These are phyloP conservation scores for Bagarius yarrelli DNA, from an alignment of 2,113 vertebrate genomes.

Conservation along the genomic window DNA sequence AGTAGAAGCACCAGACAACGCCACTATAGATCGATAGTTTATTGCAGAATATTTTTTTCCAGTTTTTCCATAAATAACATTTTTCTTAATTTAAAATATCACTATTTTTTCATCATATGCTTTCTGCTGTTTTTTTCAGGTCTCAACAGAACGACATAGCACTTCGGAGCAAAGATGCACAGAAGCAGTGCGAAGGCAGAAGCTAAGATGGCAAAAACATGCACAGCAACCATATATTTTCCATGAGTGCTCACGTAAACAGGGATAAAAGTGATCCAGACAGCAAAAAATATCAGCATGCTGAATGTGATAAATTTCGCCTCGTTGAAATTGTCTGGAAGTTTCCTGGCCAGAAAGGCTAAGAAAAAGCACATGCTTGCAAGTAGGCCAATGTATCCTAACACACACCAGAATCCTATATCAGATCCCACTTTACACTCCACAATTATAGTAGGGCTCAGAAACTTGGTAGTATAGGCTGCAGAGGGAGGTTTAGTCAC, in stretches of 20 bases:
- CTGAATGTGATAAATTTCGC: conserved; percentile 66
- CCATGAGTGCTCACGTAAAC: conserved; percentile 61
- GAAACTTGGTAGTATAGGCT: conserved; percentile 57
- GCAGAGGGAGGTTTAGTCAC: conserved; percentile 62
- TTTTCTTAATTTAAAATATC: too few relatives aligned
- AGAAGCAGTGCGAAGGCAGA: conserved; percentile 59
- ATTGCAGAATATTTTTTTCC: background rate
- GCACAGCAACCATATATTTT: conserved; percentile 62
- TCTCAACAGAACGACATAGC: conserved; percentile 57
- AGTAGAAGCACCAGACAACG: background rate
- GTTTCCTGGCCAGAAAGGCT: conserved; percentile 60
- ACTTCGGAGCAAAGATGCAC: conserved; percentile 62
- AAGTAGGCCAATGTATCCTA: conserved; percentile 60
- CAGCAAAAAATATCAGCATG: conserved; percentile 64
- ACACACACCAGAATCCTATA: conserved; percentile 59
- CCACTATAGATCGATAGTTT: background rate
- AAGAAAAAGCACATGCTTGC: conserved; percentile 59
- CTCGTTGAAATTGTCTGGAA: conserved; percentile 64
- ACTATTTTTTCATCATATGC: conserved; percentile 56
- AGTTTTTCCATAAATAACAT: background rate
- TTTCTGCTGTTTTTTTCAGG: conserved; percentile 61
- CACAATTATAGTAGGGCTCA: conserved; percentile 55
- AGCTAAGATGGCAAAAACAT: conserved; percentile 62
- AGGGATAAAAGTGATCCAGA: conserved; percentile 63
- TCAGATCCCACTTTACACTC: conserved; percentile 62